Evolutionary conservation across 2,113 vertebrate genomes (phyloP), one percentile per base, ranked within the genome.

Genomic region (Capricornis sumatraensis): DNA sequence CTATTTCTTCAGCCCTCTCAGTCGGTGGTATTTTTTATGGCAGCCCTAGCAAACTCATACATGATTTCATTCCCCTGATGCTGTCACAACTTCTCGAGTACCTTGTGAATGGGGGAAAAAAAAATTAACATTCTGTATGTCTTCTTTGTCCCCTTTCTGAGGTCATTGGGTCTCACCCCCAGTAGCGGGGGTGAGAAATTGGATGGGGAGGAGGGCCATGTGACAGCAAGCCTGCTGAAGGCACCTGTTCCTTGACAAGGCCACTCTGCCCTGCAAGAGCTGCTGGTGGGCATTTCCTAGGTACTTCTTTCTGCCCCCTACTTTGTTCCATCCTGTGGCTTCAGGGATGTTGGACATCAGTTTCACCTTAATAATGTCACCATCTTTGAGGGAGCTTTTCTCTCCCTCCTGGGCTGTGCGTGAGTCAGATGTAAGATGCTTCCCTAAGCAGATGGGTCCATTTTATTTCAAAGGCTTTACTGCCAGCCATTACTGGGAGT

Each of bases 391-490:
- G 74, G 74, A 45, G 5, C 0, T 45, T 14, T 91, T 40, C 57
- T n/a, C 13, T 62, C n/a, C 40, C 12, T 53, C 28, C 11, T 13
- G 33, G 12, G 52, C 78, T 83, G 28, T 40, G 55, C 0, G 0
- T 21, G 83, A 36, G 58, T 27, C 2, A 81, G n/a, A 43, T 19
- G 19, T 52, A 53, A 82, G 21, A 82, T 25, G 19, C 40, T 62
- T 79, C 57, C 40, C 5, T 7, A 45, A 89, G 50, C 90, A 33
- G 9, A 2, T 14, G 60, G 13, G 74, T 85, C 47, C 33, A 4
- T 95, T 96, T 89, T 57, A 19, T 86, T 86, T 50, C 60, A 88
- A 91, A 95, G 33, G 55, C 62, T 52, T 79, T 86, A 27, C 64
- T 79, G 57, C 74, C 79, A 19, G 0, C 57, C 15, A 0, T 87